These are phyloP conservation scores for Takifugu ocellatus DNA, from an alignment of 2,797 vertebrate species.

Conservation along the genomic window DNA sequence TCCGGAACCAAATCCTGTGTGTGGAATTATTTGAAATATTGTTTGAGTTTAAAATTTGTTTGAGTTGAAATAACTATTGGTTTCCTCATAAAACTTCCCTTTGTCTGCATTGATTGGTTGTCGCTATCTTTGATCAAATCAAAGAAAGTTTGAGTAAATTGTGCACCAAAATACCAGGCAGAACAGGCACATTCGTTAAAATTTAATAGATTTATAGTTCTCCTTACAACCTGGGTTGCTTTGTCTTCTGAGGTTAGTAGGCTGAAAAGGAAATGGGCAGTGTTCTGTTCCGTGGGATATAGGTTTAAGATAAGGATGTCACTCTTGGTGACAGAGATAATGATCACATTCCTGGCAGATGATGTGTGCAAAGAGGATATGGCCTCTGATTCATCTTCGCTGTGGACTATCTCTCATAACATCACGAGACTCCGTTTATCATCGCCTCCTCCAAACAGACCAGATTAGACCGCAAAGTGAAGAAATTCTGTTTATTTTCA, in stretches of 20 bases:
- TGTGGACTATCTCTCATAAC: too few species aligned
- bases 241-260: constrained; percentile 22
- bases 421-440: too few species aligned
- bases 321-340: constrained; percentile 45
- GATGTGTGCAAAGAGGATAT: constrained; percentile 14
- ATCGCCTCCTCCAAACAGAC: not conserved
- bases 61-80: not conserved
- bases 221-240: not conserved
- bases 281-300: constrained; percentile 35
- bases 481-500: constrained; percentile 73
- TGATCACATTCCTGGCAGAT: constrained; percentile 51
- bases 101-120: not conserved
- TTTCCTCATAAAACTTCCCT: not conserved
- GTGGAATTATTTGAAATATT: not conserved
- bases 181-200: constrained; percentile 10
- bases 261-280: constrained; percentile 9
- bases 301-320: constrained; percentile 57
- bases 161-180: constrained; percentile 2
- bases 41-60: not conserved
- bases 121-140: not conserved
- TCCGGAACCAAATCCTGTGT: not conserved
- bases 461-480: constrained; percentile 40
- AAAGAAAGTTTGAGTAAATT: not conserved
- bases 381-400: not conserved
- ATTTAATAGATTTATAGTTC: constrained; percentile 11